These are phyloP conservation scores for Zootoca vivipara DNA, from an alignment of 2,113 vertebrate genomes.

Conservation along the genomic window DNA sequence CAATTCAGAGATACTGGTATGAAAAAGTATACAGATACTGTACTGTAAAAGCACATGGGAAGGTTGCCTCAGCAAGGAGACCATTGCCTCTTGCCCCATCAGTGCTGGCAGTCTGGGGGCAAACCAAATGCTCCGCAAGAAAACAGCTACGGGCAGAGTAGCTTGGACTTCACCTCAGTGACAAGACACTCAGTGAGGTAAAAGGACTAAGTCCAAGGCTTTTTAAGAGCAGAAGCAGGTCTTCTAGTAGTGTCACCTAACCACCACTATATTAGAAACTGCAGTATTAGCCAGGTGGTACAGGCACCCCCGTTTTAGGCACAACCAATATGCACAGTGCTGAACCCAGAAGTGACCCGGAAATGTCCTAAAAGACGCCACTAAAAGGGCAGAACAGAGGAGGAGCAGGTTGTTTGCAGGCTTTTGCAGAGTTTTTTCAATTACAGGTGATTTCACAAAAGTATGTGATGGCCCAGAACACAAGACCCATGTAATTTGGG, in stretches of 20 bases:
- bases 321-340: no score
- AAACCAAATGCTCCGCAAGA: background rate
- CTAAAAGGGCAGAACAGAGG: no score
- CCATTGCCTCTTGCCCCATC: background rate
- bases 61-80: background rate
- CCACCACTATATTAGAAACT: background rate
- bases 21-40: background rate
- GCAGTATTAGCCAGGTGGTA: background rate
- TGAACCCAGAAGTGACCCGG: no score
- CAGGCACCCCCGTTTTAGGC: no score
- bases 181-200: background rate
- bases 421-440: no score
- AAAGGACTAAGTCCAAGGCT: background rate
- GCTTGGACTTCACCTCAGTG: background rate
- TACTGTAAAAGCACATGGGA: background rate
- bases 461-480: no score
- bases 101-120: background rate
- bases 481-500: no score
- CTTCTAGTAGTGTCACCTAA: background rate
- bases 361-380: no score
- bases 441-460: no score
- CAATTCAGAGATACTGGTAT: background rate
- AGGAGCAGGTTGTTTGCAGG: no score
- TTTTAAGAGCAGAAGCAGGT: no score
- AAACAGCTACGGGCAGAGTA: background rate